Evolutionary conservation across 2,797 vertebrate species (phyloP).

Genomic region (Sarcoramphus papa): DNA sequence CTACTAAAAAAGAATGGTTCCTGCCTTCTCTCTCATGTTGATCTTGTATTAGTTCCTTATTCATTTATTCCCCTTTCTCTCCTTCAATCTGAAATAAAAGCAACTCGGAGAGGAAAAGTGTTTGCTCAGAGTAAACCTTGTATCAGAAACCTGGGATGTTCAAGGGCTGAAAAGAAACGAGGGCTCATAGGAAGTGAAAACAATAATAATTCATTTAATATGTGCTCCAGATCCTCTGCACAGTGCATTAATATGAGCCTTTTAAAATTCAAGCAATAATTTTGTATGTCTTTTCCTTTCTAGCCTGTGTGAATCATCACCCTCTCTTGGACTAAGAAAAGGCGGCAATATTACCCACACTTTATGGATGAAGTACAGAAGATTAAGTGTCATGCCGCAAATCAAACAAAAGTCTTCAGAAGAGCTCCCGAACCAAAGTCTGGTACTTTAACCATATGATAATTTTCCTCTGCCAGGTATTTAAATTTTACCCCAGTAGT

Average conservation of each 20-base stretch:
- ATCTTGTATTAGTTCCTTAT: not conserved
- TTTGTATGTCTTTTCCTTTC: not conserved
- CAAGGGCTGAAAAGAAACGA: not conserved
- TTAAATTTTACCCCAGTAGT: conserved; percentile 9
- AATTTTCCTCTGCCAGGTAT: conserved; percentile 20
- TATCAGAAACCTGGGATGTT: not conserved
- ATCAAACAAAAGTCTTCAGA: conserved; percentile 4
- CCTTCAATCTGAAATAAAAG: not conserved
- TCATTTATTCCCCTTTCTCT: not conserved
- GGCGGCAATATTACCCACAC: not conserved
- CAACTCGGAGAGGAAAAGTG: not conserved
- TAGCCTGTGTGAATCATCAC: conserved; percentile 16
- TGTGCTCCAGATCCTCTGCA: not conserved
- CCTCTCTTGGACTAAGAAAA: not conserved
- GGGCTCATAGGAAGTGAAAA: conserved; percentile 15
- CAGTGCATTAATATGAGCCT: not conserved
- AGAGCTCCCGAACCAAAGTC: not conserved
- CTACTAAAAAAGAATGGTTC: not conserved
- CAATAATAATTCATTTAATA: conserved; percentile 31
- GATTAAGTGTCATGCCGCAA: conserved; percentile 4
- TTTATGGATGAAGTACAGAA: conserved; percentile 8
- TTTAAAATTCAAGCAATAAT: conserved; percentile 39
- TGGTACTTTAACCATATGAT: not conserved
- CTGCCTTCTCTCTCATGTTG: not conserved
- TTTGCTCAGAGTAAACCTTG: conserved; percentile 24